phyloP scores from a whole-genome alignment of 2,113 vertebrate species.

The Vicugna pacos region DNA sequence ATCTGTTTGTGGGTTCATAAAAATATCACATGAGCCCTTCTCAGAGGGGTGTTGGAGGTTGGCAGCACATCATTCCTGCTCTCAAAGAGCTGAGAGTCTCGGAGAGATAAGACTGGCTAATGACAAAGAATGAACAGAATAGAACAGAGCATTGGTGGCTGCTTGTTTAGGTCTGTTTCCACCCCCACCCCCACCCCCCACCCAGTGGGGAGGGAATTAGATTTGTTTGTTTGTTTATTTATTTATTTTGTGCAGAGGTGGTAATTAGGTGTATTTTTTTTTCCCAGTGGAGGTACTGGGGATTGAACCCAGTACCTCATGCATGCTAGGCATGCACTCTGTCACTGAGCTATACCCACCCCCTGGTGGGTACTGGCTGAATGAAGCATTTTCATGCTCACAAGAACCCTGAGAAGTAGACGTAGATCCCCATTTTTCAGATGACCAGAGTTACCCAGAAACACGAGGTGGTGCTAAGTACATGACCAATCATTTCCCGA shows the following conservation, averaged over 20 bases:
- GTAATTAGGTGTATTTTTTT: no score
- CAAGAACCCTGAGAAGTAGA: not conserved
- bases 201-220: no score
- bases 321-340: no score
- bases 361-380: not conserved
- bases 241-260: no score
- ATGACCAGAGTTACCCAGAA: not conserved
- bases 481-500: no score
- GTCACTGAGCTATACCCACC: no score
- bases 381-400: not conserved
- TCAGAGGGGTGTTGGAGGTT: fast-evolving
- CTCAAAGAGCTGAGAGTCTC: not conserved
- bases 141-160: not conserved
- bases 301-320: no score
- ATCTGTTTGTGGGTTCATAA: not conserved
- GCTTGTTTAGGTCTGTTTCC: no score
- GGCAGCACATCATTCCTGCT: not conserved
- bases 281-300: no score
- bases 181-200: no score
- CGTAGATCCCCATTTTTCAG: slow-evolving; percentile 32
- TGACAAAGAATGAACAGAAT: not conserved
- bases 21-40: not conserved
- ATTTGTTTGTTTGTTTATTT: no score
- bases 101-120: not conserved
- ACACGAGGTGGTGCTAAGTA: not conserved